These are phyloP conservation scores for Eonycteris spelaea DNA, from an alignment of 2,113 vertebrate species.

Conservation along the genomic window DNA sequence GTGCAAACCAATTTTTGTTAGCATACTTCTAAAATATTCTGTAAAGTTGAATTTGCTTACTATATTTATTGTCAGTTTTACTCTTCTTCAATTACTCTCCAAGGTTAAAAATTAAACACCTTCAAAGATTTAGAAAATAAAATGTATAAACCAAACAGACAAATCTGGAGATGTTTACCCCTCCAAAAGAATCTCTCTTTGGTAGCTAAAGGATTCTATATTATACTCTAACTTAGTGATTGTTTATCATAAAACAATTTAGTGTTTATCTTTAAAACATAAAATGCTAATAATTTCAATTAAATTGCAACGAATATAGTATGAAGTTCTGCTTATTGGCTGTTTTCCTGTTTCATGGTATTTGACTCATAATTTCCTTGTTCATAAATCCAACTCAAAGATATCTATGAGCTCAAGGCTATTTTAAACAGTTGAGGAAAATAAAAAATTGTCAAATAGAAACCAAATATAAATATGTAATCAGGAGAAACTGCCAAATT, in stretches of 20 bases:
- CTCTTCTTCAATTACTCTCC: neutral
- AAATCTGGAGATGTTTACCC: neutral
- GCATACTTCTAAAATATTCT: neutral
- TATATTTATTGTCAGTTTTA: neutral
- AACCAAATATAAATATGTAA: neutral
- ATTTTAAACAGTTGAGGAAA: neutral
- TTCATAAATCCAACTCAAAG: neutral
- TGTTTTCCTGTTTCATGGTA: neutral
- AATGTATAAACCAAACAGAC: neutral
- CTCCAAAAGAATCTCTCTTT: neutral
- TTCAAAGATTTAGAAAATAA: neutral
- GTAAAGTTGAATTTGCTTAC: neutral
- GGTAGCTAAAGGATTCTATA: neutral
- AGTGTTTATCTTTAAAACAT: slow-evolving; percentile 9
- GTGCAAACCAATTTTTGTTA: neutral
- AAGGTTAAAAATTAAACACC: neutral
- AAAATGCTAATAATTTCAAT: neutral
- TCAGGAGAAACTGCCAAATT: neutral
- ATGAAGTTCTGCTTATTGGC: neutral
- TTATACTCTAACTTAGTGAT: neutral
- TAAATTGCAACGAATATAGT: neutral
- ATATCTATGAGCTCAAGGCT: neutral
- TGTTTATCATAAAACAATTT: neutral
- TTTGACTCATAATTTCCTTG: neutral
- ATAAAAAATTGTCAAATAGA: neutral